A percentile compares a stretch with the other conserved stretches of the same genome.
Conservation (phyloP, 2,888 invertebrate genomes). For the Hemicrepidius hirtus region DNA sequence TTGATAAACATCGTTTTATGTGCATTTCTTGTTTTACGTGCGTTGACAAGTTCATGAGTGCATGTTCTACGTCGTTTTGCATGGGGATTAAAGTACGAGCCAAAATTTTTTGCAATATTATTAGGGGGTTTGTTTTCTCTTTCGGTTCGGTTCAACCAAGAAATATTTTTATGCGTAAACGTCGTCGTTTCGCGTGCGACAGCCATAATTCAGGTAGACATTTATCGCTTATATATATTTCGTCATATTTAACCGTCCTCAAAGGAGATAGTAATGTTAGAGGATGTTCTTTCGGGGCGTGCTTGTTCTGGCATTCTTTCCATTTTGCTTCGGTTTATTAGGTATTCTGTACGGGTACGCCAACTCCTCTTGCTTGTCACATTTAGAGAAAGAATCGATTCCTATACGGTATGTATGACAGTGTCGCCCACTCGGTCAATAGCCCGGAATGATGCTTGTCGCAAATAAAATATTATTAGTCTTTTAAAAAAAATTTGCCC, state of each 20-base stretch:
- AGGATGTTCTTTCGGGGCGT: background rate
- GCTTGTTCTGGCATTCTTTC: background rate
- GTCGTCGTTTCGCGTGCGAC: conserved; percentile 15
- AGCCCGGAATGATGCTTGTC: conserved; percentile 9
- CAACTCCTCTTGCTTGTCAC: conserved; percentile 42
- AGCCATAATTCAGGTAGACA: conserved; percentile 29
- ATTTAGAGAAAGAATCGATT: conserved; percentile 35
- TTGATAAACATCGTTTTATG: conserved; percentile 51
- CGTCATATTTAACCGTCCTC: background rate
- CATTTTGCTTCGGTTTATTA: conserved; percentile 18
- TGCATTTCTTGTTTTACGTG: conserved; percentile 44
- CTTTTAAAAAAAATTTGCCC: too few species aligned
- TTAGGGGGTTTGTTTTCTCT: background rate
- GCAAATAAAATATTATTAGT: background rate
- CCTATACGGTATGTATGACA: conserved; percentile 38
- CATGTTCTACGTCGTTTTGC: background rate
- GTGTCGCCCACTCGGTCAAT: conserved; percentile 34
- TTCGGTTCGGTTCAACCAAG: background rate
- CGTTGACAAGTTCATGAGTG: conserved; percentile 35
- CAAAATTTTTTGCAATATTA: too few species aligned
- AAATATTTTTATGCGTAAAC: conserved; percentile 22
- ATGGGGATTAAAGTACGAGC: background rate
- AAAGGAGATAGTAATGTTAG: background rate
- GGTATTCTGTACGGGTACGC: conserved; percentile 30
- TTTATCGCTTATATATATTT: conserved; percentile 21